Conservation (phyloP, 2,797 vertebrate species). For the Sparidentex hasta region DNA sequence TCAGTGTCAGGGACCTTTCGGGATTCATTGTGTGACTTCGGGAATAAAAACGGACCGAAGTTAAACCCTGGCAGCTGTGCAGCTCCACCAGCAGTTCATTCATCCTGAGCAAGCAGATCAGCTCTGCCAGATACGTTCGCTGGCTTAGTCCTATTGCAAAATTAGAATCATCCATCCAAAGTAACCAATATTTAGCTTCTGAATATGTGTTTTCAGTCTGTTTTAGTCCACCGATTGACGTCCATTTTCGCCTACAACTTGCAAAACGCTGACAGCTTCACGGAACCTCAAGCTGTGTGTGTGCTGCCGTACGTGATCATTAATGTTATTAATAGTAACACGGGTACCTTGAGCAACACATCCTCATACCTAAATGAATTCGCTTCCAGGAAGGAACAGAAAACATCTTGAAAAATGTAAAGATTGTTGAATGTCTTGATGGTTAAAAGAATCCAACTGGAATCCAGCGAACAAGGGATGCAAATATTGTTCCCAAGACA, state of each 20-base stretch:
- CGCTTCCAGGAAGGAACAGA: too few species aligned
- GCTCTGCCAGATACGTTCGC: not conserved
- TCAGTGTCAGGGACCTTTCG: constrained; percentile 33
- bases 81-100: constrained; percentile 39
- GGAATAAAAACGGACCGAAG: constrained; percentile 38
- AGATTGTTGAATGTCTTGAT: too few species aligned
- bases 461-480: too few species aligned
- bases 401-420: too few species aligned
- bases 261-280: not conserved
- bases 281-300: not conserved
- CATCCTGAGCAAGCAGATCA: constrained; percentile 1
- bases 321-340: not conserved
- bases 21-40: constrained; percentile 51
- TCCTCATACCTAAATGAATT: too few species aligned
- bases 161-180: constrained; percentile 1
- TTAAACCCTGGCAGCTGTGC: constrained; percentile 34
- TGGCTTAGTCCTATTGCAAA: constrained; percentile 9
- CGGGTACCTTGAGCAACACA: too few species aligned
- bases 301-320: not conserved
- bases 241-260: not conserved
- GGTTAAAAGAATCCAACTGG: too few species aligned
- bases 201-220: constrained; percentile 3
- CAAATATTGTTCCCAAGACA: too few species aligned
- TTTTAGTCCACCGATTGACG: not conserved
- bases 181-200: constrained; percentile 26